Conservation (phyloP, 2,113 vertebrate genomes). For the Harpagus bidentatus region DNA sequence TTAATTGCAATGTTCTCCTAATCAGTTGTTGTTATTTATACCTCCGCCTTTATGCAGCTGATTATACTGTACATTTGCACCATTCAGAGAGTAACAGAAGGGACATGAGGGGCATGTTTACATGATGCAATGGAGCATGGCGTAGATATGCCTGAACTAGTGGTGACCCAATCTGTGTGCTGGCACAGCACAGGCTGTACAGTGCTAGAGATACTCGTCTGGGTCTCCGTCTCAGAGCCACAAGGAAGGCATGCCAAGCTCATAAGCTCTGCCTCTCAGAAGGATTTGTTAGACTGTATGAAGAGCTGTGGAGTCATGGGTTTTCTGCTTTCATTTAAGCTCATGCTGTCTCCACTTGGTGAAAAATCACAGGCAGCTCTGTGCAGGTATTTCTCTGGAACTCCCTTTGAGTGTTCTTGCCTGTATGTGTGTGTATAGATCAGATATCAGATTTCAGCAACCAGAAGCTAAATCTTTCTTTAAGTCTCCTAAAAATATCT, state of each 20-base stretch:
- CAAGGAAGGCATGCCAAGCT: fast-evolving
- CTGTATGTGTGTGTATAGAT: not conserved
- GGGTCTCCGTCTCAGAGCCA: not conserved
- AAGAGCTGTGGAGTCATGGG: not conserved
- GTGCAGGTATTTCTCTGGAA: not conserved
- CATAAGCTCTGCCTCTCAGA: not conserved
- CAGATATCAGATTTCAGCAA: not conserved
- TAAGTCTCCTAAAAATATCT: not conserved
- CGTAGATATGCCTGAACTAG: not conserved
- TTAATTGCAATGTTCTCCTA: conserved; percentile 12
- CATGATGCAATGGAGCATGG: not conserved
- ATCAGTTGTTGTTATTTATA: conserved; percentile 52
- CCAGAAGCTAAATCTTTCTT: not conserved
- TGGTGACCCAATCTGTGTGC: not conserved
- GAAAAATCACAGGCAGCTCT: not conserved
- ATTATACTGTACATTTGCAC: not conserved
- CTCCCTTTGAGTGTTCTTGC: not conserved
- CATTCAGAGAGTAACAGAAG: not conserved
- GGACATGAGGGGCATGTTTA: not conserved
- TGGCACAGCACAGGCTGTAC: not conserved
- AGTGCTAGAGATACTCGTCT: fast-evolving
- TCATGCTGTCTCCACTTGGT: not conserved
- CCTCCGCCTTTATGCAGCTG: not conserved
- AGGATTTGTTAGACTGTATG: not conserved
- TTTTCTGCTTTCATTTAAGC: not conserved